Evolutionary conservation across 2,113 vertebrate genomes (phyloP).

Genomic region (Phocoena sinus): DNA sequence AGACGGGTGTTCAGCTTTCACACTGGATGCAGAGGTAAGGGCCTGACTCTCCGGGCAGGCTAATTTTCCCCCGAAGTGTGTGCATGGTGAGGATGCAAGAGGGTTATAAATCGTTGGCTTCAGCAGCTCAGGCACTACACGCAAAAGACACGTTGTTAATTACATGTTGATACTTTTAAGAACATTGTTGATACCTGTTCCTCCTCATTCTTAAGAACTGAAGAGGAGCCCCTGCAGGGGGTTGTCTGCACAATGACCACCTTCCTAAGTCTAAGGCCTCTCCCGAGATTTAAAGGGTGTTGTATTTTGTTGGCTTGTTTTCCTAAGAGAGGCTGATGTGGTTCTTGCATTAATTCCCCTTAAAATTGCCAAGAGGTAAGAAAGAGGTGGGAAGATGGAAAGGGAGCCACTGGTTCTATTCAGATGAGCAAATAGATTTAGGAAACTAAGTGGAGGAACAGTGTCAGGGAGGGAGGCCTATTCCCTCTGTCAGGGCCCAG

Average conservation of each 20-base stretch:
- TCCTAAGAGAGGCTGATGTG: background rate
- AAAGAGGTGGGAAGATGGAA: background rate
- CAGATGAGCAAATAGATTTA: background rate
- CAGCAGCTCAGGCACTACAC: background rate
- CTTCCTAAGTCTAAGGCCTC: too few relatives aligned
- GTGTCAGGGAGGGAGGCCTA: background rate
- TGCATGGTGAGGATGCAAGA: fast-evolving
- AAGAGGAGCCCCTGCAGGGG: background rate
- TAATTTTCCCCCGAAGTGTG: background rate
- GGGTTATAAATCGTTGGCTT: background rate
- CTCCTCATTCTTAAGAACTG: background rate
- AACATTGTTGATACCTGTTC: background rate
- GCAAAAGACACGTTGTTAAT: background rate
- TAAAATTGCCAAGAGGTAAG: background rate
- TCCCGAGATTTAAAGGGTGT: background rate
- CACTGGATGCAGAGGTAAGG: background rate
- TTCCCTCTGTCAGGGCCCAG: background rate
- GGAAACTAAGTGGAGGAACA: background rate
- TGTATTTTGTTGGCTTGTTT: background rate
- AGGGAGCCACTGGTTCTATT: background rate
- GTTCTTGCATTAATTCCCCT: background rate
- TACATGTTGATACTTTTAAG: background rate
- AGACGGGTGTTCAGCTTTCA: background rate
- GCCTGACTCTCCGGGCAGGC: too few relatives aligned
- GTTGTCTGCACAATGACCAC: background rate